Base-by-base conservation (phyloP, 2,888 invertebrate species). In the Drosophila anomalipes region DNA sequence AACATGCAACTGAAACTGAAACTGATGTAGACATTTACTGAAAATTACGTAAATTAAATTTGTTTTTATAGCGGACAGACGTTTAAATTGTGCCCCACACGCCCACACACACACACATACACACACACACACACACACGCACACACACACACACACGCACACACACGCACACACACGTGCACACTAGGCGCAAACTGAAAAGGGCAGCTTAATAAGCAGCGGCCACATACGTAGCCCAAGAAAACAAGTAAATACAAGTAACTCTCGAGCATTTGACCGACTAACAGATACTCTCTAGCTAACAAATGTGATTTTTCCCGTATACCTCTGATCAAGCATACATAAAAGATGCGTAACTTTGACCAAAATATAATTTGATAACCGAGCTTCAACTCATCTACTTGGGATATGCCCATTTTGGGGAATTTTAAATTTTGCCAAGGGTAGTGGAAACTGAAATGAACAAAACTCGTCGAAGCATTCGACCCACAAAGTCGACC, bases 31-130 rank as follows among this genome's bases (percentile, higher is more conserved):
- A 90, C 89, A 90, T 87, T 87, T 82, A 76, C 79, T 86, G 82
- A 79, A 90, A 87, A 90, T 90, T 79, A 90, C 91, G 90, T 86
- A 90, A 90, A 90, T 90, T 87, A 87, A 87, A 87, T 87, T 90
- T 90, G 89, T 83, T 87, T 87, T 87, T 89, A 90, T 90, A 76
- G 70, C 82, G 72, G 66, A 71, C 90, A 86, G 86, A 77, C 86
- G 79, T 79, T 83, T 79, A 79, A 86, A 79, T 79, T 77, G 73
- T 74, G 44, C 58, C 70, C 49, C 28, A 70, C 52, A 63, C 28
- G 33, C 64, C 59, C 59, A 62, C 56, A 54, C 58, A 41, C 65
- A 58, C 69, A 65, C 54, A 35, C 44, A 65, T 22, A 22, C 54
- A 47, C 49, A 49, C 67, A 66, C 51, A 58, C 39, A 4, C 47